Conservation (phyloP, 37 sponge, comb jelly and placozoan species). For the Beroe ovata region DNA sequence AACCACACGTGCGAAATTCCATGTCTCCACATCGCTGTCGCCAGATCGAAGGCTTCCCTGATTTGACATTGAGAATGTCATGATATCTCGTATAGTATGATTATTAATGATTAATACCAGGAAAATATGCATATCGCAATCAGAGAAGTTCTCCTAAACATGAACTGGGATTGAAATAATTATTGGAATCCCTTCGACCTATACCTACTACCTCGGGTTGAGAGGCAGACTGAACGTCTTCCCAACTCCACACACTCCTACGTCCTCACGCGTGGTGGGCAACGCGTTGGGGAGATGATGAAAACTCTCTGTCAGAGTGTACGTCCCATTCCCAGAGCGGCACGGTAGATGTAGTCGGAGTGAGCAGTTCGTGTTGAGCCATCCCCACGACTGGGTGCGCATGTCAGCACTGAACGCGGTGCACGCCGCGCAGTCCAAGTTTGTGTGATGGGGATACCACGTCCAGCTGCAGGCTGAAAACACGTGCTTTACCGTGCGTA, state of each 20-base stretch:
- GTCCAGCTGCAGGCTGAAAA: conserved; percentile 64
- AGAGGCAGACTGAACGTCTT: background rate
- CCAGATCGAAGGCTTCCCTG: conserved; percentile 23
- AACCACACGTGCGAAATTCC: conserved; percentile 33
- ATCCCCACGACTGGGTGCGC: background rate
- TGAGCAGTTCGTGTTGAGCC: conserved; percentile 52
- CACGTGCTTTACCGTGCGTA: no score
- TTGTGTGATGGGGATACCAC: conserved; percentile 36
- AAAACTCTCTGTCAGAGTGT: background rate
- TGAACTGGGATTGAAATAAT: no score
- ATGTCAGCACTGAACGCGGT: conserved; percentile 4
- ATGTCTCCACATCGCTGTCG: conserved; percentile 13
- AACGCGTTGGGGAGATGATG: conserved; percentile 10
- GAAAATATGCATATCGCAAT: background rate
- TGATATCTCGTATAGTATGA: background rate
- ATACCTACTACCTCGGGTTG: conserved; percentile 36
- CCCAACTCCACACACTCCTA: background rate
- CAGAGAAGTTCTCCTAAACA: no score
- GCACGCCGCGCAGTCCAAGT: conserved; percentile 5
- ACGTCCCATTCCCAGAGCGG: background rate
- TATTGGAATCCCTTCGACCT: no score
- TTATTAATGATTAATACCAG: background rate
- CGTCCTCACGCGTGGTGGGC: background rate
- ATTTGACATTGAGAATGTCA: background rate
- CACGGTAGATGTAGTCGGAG: background rate